phyloP scores from a whole-genome alignment of 2,797 vertebrate genomes.

The Cuculus canorus region DNA sequence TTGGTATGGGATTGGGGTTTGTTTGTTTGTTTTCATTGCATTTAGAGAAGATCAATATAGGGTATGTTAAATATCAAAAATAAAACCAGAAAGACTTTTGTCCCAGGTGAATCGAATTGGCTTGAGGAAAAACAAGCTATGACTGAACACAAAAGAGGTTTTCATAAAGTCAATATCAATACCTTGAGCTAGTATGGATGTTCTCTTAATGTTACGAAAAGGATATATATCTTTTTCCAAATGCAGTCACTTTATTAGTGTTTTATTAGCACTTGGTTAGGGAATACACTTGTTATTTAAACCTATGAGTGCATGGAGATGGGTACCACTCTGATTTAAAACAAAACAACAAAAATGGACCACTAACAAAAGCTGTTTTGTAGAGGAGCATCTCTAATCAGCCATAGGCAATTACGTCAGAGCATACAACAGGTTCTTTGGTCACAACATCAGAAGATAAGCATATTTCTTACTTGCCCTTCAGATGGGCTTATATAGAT shows the following conservation, averaged over 20 bases:
- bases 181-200: neutral
- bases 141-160: neutral
- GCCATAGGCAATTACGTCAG: neutral
- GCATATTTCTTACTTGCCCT: neutral
- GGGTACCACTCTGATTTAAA: neutral
- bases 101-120: neutral
- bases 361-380: neutral
- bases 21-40: neutral
- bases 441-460: neutral
- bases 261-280: neutral
- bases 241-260: neutral
- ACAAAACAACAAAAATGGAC: neutral
- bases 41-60: neutral
- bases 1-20: neutral
- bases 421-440: neutral
- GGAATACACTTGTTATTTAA: neutral
- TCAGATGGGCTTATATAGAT: neutral
- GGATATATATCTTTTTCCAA: neutral
- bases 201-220: neutral
- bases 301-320: neutral
- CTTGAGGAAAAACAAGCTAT: neutral
- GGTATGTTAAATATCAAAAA: constrained; percentile 8
- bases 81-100: neutral
- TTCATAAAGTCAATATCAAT: neutral
- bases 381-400: neutral